A percentile compares a stretch with the other conserved stretches of the same genome.
These are phyloP conservation scores for Murina feae DNA, from an alignment of 2,113 vertebrate genomes.

Conservation along the genomic window DNA sequence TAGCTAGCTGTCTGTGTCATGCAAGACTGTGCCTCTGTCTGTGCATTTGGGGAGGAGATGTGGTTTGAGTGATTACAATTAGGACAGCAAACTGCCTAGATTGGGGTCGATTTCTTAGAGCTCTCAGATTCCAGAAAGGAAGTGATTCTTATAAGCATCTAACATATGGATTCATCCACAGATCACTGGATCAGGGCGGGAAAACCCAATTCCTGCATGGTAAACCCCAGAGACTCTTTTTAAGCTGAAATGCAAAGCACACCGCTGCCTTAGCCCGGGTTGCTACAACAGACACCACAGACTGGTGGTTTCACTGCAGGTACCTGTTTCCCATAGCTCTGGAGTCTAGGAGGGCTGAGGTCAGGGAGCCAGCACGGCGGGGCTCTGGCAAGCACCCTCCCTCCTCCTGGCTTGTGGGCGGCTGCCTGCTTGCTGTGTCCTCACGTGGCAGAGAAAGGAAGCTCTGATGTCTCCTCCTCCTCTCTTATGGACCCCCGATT, in stretches of 20 bases:
- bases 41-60: not conserved
- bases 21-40: no score
- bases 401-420: not conserved
- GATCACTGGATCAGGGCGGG: not conserved
- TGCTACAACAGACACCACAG: not conserved
- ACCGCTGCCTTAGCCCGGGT: not conserved
- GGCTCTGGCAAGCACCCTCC: not conserved
- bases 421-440: not conserved
- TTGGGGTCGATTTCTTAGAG: not conserved
- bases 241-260: not conserved
- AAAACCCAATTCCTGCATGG: not conserved
- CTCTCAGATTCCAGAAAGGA: not conserved
- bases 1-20: not conserved
- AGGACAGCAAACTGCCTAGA: not conserved
- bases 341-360: not conserved
- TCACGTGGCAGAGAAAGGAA: not conserved
- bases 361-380: not conserved
- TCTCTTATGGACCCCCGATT: not conserved
- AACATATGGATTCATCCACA: not conserved
- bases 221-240: not conserved
- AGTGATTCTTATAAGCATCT: not conserved
- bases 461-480: not conserved
- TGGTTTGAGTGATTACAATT: not conserved
- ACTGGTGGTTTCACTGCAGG: not conserved
- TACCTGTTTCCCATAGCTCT: not conserved